Evolutionary conservation across 1,140 invertebrate genomes (phyloP).

Genomic region (Cyphomyrmex costatus): DNA sequence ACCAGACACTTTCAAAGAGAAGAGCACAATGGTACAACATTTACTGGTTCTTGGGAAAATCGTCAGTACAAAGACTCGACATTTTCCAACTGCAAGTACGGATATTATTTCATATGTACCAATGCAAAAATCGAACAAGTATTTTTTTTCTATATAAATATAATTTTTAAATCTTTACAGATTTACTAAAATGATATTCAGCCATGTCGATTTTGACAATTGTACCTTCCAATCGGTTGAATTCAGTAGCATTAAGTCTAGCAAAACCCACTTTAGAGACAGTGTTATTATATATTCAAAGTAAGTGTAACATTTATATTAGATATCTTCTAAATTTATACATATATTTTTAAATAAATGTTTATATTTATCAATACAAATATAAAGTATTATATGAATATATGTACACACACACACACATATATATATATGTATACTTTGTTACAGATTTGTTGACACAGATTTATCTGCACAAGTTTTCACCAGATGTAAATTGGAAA

Average conservation of each 20-base stretch:
- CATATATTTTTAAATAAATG: no score
- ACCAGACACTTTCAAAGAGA: conserved; percentile 74
- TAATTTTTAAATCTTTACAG: conserved; percentile 75
- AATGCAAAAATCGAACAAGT: background rate
- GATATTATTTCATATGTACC: background rate
- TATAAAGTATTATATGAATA: no score
- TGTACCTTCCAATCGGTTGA: conserved; percentile 86
- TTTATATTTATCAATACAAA: conserved; percentile 9
- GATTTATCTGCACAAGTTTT: conserved; percentile 86
- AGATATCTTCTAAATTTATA: background rate
- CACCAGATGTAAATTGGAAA: conserved; percentile 84
- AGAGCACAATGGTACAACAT: conserved; percentile 77
- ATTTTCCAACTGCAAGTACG: conserved; percentile 82
- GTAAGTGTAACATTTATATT: conserved; percentile 74
- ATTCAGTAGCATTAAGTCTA: conserved; percentile 87
- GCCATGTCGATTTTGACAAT: conserved; percentile 87
- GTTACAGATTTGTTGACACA: conserved; percentile 87
- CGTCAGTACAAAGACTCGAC: conserved; percentile 83
- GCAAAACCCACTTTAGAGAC: conserved; percentile 87
- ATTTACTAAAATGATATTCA: conserved; percentile 87
- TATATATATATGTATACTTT: background rate
- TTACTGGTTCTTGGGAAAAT: conserved; percentile 86
- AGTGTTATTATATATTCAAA: conserved; percentile 85
- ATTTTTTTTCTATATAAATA: conserved; percentile 68
- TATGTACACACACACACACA: background rate